Percentiles rank a stretch among this genome's conserved stretches.
phyloP scores from a whole-genome alignment of 2,113 vertebrate species.

The Poeciliopsis turrubarensis region DNA sequence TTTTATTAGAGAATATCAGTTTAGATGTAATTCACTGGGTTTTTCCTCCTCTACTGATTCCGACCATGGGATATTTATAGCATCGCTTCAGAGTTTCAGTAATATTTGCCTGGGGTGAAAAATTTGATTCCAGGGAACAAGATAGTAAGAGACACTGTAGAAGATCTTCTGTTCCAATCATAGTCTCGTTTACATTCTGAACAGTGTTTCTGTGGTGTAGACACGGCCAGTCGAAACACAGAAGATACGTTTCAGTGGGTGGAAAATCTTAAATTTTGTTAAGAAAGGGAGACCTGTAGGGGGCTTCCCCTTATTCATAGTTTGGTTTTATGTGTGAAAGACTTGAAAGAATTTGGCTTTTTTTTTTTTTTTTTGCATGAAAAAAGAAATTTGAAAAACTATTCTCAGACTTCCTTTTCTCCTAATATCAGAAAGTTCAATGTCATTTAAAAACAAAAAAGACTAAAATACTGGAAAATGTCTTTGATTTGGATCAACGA shows the following conservation, averaged over 20 bases:
- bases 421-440: neutral
- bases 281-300: conserved; percentile 73
- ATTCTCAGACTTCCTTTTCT: neutral
- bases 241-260: conserved; percentile 59
- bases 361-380: conserved; percentile 3
- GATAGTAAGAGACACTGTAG: neutral
- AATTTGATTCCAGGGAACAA: neutral
- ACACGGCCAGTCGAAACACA: conserved; percentile 31
- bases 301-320: conserved; percentile 63
- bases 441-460: neutral
- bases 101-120: neutral
- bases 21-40: neutral
- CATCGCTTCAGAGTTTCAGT: neutral
- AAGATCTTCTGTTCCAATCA: neutral
- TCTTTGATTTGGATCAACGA: neutral
- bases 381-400: conserved; percentile 7
- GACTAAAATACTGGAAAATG: neutral
- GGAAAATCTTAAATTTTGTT: conserved; percentile 60
- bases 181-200: conserved; percentile 12
- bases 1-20: neutral
- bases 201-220: conserved; percentile 28
- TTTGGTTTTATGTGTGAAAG: conserved; percentile 27
- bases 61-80: conserved; percentile 27
- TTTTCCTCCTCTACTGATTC: conserved; percentile 26
- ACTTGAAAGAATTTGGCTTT: conserved; percentile 13